Percentiles rank a stretch among this genome's conserved stretches.
Evolutionary conservation across 2,113 vertebrate genomes (phyloP).

Genomic region (Coptodon rendalli): DNA sequence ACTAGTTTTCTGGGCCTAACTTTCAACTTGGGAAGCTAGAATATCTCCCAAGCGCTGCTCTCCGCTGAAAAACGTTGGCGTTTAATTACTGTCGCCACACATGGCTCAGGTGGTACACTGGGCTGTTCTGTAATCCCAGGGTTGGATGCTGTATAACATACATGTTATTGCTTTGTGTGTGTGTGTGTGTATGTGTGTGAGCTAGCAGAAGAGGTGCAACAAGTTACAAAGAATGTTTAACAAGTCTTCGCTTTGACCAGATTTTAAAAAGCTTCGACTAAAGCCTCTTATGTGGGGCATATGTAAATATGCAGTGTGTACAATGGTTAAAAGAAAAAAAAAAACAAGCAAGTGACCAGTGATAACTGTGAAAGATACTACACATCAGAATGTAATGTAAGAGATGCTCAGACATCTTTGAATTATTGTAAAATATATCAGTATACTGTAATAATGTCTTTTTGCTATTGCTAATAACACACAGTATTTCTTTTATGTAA

Average conservation of each 20-base stretch:
- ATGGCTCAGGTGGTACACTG: not conserved
- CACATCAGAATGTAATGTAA: not conserved
- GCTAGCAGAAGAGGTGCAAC: not conserved
- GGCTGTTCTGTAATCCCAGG: not conserved
- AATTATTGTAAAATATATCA: not conserved
- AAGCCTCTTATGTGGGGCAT: not conserved
- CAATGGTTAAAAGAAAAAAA: not conserved
- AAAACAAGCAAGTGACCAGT: not conserved
- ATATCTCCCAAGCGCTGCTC: not conserved
- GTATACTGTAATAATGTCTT: fast-evolving
- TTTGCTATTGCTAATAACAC: not conserved
- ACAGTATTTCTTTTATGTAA: not conserved
- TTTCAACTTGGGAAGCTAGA: not conserved
- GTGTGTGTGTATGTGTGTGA: not conserved
- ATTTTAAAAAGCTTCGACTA: not conserved
- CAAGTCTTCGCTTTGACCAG: not conserved
- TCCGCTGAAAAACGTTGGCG: not conserved
- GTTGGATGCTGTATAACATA: not conserved
- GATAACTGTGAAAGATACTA: not conserved
- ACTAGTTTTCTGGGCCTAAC: not conserved
- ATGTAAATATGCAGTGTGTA: not conserved
- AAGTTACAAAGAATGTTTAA: not conserved
- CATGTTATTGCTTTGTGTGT: not conserved
- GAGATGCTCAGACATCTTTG: not conserved
- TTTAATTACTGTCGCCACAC: not conserved